Evolutionary conservation across 2,888 invertebrate genomes (phyloP), one percentile per base, ranked within the genome.

Genomic region (Hirtodrosophila alboralis): DNA sequence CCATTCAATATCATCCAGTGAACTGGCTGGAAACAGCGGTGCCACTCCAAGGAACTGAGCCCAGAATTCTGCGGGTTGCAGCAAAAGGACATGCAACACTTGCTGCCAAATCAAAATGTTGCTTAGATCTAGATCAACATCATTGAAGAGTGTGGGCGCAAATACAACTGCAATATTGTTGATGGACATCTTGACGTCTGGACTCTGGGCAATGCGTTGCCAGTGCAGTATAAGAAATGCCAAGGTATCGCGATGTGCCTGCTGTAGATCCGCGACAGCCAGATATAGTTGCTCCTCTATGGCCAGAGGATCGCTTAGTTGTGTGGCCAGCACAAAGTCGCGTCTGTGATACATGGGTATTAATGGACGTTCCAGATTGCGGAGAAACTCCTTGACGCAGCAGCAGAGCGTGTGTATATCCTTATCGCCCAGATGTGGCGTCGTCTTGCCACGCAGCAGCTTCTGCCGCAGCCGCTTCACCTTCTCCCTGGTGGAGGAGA

Each of bases 191-290:
- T 76, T 72, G 1, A 64, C 76, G 2, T 49, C 31, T 1, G 79
- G 85, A 41, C 80, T 75, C 4, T 75, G 60, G 0, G 79, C 79
- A 28, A 79, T 63, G 6, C 79, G 75, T n/a, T 79, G 84, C 86
- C 84, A 79, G 44, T 79, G 79, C 2, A 85, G 69, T 61, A 79
- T 75, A 1, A 79, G 76, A 33, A 69, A 79, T 4, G 79, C 84
- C 43, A 79, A 14, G 0, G 79, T 79, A n/a, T 79, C 85, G 10
- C 79, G 65, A 49, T 79, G 63, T 0, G 84, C 36, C 33, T 65
- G 84, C 10, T 47, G 66, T 16, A 79, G 33, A 4, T 75, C 57
- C 9, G 41, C 53, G 4, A 79, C 43, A 2, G 63, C 69, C 9
- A 73, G 4, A 14, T 66, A 85, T 1, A 79, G 60, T 0, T 63